phyloP scores from a whole-genome alignment of 2,888 invertebrate species.

The Sarcophaga variegata region DNA sequence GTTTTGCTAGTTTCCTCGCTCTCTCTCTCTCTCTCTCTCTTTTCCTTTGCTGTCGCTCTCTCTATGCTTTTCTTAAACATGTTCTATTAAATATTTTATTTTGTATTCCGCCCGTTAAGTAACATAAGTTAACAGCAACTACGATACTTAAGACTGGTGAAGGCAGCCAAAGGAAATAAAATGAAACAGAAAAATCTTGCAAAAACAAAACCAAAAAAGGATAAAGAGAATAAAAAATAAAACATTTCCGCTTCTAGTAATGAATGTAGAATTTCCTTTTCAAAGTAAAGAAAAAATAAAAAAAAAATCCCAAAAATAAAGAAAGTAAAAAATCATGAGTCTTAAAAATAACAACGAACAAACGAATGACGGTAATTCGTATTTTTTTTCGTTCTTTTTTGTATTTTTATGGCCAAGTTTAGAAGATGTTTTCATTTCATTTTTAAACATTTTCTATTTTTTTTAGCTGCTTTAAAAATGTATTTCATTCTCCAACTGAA shows the following conservation, averaged over 20 bases:
- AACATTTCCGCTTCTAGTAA: constrained; percentile 66
- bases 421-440: constrained; percentile 39
- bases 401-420: constrained; percentile 66
- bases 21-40: too few species aligned
- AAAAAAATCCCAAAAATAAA: not conserved
- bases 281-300: constrained; percentile 19
- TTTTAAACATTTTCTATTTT: constrained; percentile 23
- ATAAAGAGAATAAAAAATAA: constrained; percentile 8
- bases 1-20: too few species aligned
- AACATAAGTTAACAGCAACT: constrained; percentile 55
- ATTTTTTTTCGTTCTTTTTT: constrained; percentile 10
- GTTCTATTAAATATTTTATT: too few species aligned
- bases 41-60: too few species aligned
- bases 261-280: constrained; percentile 66
- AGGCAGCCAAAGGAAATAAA: constrained; percentile 5
- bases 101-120: constrained; percentile 8
- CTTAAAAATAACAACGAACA: constrained; percentile 8
- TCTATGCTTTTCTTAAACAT: too few species aligned
- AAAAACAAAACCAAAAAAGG: constrained; percentile 4
- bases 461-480: constrained; percentile 38
- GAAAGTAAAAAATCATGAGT: not conserved
- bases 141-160: not conserved
- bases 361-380: not conserved
- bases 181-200: constrained; percentile 11
- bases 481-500: constrained; percentile 37